Evolutionary conservation across 2,888 invertebrate species (phyloP), one percentile per base, ranked within the genome.

Genomic region (Mesochorus sp.): DNA sequence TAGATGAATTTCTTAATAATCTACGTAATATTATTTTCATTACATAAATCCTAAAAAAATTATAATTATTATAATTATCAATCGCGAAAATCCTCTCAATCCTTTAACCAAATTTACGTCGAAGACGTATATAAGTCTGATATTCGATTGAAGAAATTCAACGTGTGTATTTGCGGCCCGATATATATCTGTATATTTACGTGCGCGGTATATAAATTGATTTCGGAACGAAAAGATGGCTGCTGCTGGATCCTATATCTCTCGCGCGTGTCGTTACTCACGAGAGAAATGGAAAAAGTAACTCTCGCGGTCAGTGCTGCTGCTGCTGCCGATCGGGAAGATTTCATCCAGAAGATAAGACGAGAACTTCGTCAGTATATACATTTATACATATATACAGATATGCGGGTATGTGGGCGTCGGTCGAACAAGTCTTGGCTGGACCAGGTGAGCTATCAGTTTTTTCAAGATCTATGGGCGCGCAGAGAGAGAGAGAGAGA

Each of bases 281-380:
- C 37, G 51, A 53, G 8, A 55, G 34, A 61, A 49, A 64, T 51
- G 28, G 39, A 61, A 71, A 61, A 49, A 61, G 61, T 55, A 64
- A 72, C 53, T 47, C 14, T 17, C 37, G 14, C 49, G 55, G 51
- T 62, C 61, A 70, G 70, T 70, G 49, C 70, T 24, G 59, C 59
- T 51, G 53, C 59, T 70, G 49, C 70, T 24, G 59, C 59, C 59
- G 53, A 72, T 62, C 72, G 17, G 8, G 26, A n/a, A 53, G 49
- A 64, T 72, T 72, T 55, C 44, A 62, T 72, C 62, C 42, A 24
- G 10, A 55, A 34, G 44, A 62, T 72, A 72, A 64, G 37, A 42
- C 12, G n/a, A 62, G 31, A 62, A 55, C 26, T 47, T 55, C n/a
- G 17, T 72, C 51, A 26, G 39, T 64, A 49, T 21, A 10, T 39